Base-by-base conservation (phyloP, 1,140 invertebrate species). In the Platyura marginata region DNA sequence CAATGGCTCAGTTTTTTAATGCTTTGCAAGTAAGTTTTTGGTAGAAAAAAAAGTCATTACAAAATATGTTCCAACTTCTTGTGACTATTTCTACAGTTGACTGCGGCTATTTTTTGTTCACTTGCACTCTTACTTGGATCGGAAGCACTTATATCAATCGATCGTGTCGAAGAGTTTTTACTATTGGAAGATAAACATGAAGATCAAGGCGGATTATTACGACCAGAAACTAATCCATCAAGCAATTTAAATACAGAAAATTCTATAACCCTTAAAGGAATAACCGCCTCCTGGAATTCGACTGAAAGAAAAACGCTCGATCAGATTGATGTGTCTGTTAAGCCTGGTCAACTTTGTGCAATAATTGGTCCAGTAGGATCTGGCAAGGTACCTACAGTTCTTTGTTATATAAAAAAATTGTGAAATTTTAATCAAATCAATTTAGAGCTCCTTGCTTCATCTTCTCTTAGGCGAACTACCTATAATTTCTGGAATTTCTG, bases 361-460 rank as follows among this genome's bases (percentile, higher is more conserved):
- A 63, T 89, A 1, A 77, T 86, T 40, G 85, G 85, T 5, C 68
- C 75, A 4, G 81, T 88, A 18, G 84, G 82, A 2, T 72, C 77
- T 1, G 83, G 83, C 35, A 88, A 88, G 62, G 77, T 76, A 52
- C 42, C 44, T 6, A 29, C 16, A 42, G 3, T 44, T 20, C 25
- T 45, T 2, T 29, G 6, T 8, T 8, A 29, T 29, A 6, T 29
- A n/a, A n/a, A n/a, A n/a, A n/a, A n/a, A n/a, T n/a, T n/a, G n/a
- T n/a, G n/a, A n/a, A n/a, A n/a, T n/a, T n/a, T n/a, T n/a, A n/a
- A n/a, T n/a, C n/a, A n/a, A n/a, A n/a, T n/a, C n/a, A n/a, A n/a
- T n/a, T n/a, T n/a, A n/a, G n/a, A n/a, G n/a, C n/a, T n/a, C n/a
- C n/a, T n/a, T n/a, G n/a, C n/a, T n/a, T n/a, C n/a, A n/a, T n/a